A percentile compares a stretch with the other conserved stretches of the same genome.
Evolutionary conservation across 2,113 vertebrate genomes (phyloP).

Genomic region (Sapayoa aenigma): DNA sequence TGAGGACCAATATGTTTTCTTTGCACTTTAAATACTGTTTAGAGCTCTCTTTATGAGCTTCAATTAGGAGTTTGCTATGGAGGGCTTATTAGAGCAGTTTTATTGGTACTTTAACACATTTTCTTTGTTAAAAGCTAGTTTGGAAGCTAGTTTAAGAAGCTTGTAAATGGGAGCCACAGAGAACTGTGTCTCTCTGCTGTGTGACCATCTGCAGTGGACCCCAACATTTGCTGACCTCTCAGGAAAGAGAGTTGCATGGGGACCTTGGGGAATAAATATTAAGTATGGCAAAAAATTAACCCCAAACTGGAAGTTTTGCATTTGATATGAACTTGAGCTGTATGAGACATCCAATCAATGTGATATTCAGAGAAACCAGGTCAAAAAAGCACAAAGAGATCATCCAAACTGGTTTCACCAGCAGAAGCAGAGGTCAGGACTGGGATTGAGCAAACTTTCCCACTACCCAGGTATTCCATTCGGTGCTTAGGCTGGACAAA

Average conservation of each 20-base stretch:
- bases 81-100: slow-evolving; percentile 73
- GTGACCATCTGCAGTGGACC: not conserved
- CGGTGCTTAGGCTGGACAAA: not conserved
- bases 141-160: slow-evolving; percentile 71
- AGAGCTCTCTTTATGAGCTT: slow-evolving; percentile 66
- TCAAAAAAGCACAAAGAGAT: not conserved
- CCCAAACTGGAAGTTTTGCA: not conserved
- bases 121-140: slow-evolving; percentile 77
- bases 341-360: not conserved
- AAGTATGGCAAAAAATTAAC: not conserved
- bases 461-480: not conserved
- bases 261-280: not conserved
- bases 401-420: not conserved
- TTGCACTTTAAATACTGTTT: slow-evolving; percentile 63
- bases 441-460: not conserved
- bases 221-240: not conserved
- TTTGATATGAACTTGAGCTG: not conserved
- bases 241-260: not conserved
- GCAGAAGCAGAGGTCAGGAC: not conserved
- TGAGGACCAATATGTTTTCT: slow-evolving; percentile 43
- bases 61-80: slow-evolving; percentile 69
- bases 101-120: slow-evolving; percentile 74
- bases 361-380: not conserved
- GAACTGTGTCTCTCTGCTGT: not conserved
- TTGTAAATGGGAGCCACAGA: slow-evolving; percentile 69